Evolutionary conservation across 2,113 vertebrate genomes (phyloP).

Genomic region (Chloropsis hardwickii): DNA sequence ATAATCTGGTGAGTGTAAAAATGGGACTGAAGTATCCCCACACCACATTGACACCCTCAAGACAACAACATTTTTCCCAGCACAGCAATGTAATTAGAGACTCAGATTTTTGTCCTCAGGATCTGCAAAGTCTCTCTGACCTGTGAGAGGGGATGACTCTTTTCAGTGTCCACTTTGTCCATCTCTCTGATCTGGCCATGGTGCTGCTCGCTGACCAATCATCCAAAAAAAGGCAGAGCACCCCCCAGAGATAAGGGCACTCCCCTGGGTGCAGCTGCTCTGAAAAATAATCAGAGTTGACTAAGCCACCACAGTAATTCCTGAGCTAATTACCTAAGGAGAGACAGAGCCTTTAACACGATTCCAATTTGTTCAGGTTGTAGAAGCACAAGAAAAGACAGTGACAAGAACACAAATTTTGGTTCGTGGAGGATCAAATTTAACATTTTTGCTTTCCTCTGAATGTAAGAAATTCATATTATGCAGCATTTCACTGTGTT

Average conservation of each 20-base stretch:
- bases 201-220: not conserved
- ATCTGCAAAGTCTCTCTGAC: not conserved
- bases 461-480: not conserved
- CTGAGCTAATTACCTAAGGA: not conserved
- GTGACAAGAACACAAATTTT: not conserved
- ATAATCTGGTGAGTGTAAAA: not conserved
- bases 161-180: not conserved
- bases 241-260: not conserved
- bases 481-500: not conserved
- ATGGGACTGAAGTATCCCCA: not conserved
- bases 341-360: not conserved
- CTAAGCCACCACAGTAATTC: not conserved
- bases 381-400: not conserved
- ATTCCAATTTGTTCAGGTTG: not conserved
- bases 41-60: not conserved
- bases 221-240: not conserved
- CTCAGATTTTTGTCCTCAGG: not conserved
- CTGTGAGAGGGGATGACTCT: not conserved
- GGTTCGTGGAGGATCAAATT: not conserved
- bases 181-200: not conserved
- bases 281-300: not conserved
- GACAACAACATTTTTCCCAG: not conserved
- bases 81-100: not conserved
- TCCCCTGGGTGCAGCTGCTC: not conserved
- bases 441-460: not conserved